Base-by-base conservation (phyloP, 2,888 invertebrate genomes). In the Deilephila elpenor region DNA sequence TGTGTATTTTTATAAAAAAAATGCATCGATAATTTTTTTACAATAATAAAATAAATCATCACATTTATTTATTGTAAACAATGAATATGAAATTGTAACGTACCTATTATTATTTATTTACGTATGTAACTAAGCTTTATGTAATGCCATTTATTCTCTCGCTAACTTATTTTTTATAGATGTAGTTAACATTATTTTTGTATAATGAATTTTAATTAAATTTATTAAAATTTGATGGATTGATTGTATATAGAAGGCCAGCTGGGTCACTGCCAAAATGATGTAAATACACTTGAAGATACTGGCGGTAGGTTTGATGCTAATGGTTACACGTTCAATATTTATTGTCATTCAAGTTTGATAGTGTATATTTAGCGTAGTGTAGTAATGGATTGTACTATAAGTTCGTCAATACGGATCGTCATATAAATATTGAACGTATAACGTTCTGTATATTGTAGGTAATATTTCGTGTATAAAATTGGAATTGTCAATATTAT, bases 211-310 rank as follows among this genome's bases (percentile, higher is more conserved):
- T 67, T 20, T 44, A 64, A 44, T 20, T 51, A 44, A 44, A 34
- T 44, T 44, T 37, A 75, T 75, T 19, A 62, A 72, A 72, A 74
- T 51, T 61, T 20, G 56, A 67, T 17, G 67, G 34, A 37, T 64
- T 59, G 73, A 67, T 67, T 67, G 67, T 67, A 67, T 51, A 67
- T 67, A 67, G 78, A 77, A 81, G 86, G 85, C 93, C 93, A 91
- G 93, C 93, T 79, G 89, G 88, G 17, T 88, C 92, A 93, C 93
- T 93, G 93, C 93, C 93, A 88, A 86, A 83, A 70, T 64, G 64
- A 71, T 60, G 44, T 59, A 60, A 60, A 71, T 74, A 75, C 75
- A 62, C 73, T 67, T 7, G 67, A 17, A 67, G 44, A 44, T 25
- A 29, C 25, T 67, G 67, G 67, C 67, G 67, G 44, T 67, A 67